These are phyloP conservation scores for Indri indri DNA, from an alignment of 2,113 vertebrate genomes.

Conservation along the genomic window DNA sequence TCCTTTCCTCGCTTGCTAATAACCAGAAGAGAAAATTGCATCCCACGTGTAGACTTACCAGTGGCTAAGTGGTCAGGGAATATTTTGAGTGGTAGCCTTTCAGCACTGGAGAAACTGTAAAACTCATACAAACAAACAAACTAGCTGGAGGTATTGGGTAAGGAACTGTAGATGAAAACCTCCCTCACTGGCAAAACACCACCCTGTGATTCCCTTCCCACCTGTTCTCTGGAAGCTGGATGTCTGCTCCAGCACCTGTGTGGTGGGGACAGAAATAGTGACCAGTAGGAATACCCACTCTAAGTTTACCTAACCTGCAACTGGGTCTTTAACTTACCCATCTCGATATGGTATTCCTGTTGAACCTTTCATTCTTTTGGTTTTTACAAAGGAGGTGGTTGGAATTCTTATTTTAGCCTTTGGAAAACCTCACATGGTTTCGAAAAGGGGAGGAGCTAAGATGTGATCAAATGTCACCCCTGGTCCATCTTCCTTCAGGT, in stretches of 20 bases:
- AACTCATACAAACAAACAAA: neutral
- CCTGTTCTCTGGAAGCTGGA: neutral
- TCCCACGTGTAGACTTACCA: neutral
- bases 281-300: too few species aligned
- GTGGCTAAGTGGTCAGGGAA: neutral
- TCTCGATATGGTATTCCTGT: neutral
- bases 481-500: neutral
- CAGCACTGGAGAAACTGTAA: neutral
- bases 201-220: neutral
- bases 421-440: neutral
- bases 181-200: rapidly evolving
- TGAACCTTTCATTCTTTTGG: neutral
- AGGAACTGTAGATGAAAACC: neutral
- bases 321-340: neutral
- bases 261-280: too few species aligned
- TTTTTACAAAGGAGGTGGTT: neutral
- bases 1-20: neutral
- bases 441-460: neutral
- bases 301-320: neutral
- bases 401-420: neutral
- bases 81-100: neutral
- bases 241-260: too few species aligned
- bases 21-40: neutral
- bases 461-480: neutral
- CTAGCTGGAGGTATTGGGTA: neutral